phyloP scores from a whole-genome alignment of 2,113 vertebrate genomes.

The Odobenus rosmarus region DNA sequence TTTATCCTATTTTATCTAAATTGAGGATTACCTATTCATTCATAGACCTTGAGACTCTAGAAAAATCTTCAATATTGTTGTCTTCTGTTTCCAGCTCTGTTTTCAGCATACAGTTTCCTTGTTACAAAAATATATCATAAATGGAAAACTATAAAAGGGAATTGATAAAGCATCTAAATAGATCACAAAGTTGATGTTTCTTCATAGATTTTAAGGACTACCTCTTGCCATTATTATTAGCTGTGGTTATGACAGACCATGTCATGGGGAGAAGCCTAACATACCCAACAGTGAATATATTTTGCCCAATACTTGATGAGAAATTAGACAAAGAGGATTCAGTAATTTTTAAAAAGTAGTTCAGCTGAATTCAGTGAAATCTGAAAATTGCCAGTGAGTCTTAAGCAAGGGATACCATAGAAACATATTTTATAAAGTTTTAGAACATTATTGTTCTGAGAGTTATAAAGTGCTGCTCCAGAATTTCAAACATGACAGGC shows the following conservation, averaged over 20 bases:
- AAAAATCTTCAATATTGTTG: background rate
- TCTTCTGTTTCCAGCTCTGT: background rate
- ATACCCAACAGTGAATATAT: background rate
- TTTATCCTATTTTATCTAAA: constrained; percentile 18
- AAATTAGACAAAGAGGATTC: background rate
- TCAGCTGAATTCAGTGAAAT: background rate
- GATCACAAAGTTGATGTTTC: constrained; percentile 12
- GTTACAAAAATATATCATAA: constrained; percentile 35
- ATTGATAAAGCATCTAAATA: background rate
- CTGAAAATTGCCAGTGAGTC: background rate
- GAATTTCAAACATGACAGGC: background rate
- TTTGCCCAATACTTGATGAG: background rate
- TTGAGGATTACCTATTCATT: background rate
- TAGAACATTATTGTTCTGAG: background rate
- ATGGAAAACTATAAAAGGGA: background rate
- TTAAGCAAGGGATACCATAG: background rate
- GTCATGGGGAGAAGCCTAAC: background rate
- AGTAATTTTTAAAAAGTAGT: background rate
- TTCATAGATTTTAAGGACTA: background rate
- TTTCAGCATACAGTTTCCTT: constrained; percentile 13
- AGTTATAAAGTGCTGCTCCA: background rate
- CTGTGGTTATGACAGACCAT: background rate
- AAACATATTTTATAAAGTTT: background rate
- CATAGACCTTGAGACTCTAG: constrained; percentile 16
- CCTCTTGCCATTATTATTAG: background rate